Evolutionary conservation across 2,888 invertebrate species (phyloP), one percentile per base, ranked within the genome.

Genomic region (Allolobophora icterica): DNA sequence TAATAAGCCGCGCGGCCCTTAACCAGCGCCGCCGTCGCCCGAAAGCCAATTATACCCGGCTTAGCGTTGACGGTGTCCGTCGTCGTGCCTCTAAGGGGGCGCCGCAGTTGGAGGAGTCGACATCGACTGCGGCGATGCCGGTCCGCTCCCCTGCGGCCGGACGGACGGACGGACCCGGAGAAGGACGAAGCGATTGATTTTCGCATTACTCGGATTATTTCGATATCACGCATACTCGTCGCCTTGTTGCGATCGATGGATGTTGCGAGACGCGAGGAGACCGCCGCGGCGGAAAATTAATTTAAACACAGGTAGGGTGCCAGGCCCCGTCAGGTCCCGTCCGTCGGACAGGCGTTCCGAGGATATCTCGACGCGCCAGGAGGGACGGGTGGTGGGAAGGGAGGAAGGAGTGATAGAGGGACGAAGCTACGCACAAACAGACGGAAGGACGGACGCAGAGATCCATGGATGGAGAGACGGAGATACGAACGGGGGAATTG

Each of bases 131-230:
- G 52, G 42, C 42, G 38, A 38, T 45, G 45, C 45, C 45, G 13
- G 45, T 19, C n/a, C 71, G 71, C 71, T 71, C 71, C 71, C 71
- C 71, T 71, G 71, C 71, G 71, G n/a, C 30, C n/a, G 71, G n/a
- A n/a, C 71, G 71, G 71, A 71, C 52, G 24, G 52, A 24, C 52
- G 52, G 52, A 71, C 71, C 71, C 6, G 8, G 71, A n/a, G 71
- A n/a, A 71, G 71, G 71, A 71, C 71, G 71, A n/a, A 71, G 71
- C 87, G 87, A 87, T 87, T 87, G 87, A 87, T 87, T 87, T 87
- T 87, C 87, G 87, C 87, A 87, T 87, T 87, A 87, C 87, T 19
- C 35, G 87, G 34, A 87, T 87, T 87, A 87, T 87, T 87, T 38
- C 38, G 87, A 35, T 87, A 87, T 34, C 87, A 24, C 87, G 87